These are phyloP conservation scores for Erynnis tages DNA, from an alignment of 2,888 invertebrate genomes.

Conservation along the genomic window DNA sequence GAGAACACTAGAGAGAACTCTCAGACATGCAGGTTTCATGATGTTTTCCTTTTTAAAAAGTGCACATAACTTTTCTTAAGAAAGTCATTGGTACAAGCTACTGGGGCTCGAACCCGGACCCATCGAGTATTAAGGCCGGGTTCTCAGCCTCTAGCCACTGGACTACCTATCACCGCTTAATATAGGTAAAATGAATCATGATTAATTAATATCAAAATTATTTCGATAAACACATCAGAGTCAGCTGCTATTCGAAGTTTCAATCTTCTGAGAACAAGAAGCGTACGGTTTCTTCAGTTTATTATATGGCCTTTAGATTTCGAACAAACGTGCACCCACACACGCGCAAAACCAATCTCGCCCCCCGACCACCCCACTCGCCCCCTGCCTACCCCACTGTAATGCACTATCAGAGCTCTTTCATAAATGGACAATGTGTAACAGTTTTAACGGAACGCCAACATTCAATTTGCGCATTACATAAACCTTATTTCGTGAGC, in stretches of 20 bases:
- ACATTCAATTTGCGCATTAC: constrained; percentile 25
- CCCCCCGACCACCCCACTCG: constrained; percentile 35
- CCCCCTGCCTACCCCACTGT: constrained; percentile 30
- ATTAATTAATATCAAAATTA: too few species aligned
- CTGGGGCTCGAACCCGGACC: too few species aligned
- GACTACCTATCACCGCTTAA: too few species aligned
- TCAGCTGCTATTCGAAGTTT: neutral
- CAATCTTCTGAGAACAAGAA: constrained; percentile 1
- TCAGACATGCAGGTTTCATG: too few species aligned
- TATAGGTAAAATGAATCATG: too few species aligned
- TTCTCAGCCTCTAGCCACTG: too few species aligned
- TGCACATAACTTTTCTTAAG: too few species aligned
- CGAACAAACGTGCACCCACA: constrained; percentile 49
- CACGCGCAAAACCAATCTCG: constrained; percentile 37
- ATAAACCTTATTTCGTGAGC: neutral
- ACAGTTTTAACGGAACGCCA: constrained; percentile 34
- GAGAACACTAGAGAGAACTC: too few species aligned
- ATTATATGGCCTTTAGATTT: constrained; percentile 49
- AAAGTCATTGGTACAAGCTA: too few species aligned
- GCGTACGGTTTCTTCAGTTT: constrained; percentile 27
- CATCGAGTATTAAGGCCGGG: too few species aligned
- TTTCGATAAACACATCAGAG: too few species aligned
- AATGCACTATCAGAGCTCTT: constrained; percentile 57
- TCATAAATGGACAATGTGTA: constrained; percentile 53
- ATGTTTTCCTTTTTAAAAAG: too few species aligned